Evolutionary conservation across 1,140 invertebrate species (phyloP).

Genomic region (Orchestia grillus): DNA sequence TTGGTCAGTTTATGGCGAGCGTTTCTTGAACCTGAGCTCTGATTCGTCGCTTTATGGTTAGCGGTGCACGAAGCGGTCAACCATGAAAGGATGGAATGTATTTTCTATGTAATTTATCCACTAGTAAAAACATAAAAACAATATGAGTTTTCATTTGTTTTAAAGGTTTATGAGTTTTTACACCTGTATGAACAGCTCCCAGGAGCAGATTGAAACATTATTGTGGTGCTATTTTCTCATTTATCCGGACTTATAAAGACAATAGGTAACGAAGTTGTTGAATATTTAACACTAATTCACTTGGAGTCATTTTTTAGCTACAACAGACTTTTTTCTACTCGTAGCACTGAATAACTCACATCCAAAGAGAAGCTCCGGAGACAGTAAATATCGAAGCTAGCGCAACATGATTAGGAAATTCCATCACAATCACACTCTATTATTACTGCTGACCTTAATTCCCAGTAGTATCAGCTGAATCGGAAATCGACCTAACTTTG

Average conservation of each 20-base stretch:
- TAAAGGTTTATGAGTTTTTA: no score
- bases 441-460: background rate
- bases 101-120: background rate
- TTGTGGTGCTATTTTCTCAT: background rate
- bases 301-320: background rate
- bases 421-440: background rate
- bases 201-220: no score
- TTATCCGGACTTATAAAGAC: background rate
- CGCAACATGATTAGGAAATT: background rate
- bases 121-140: background rate
- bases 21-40: background rate
- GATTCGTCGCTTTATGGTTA: background rate
- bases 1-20: slow-evolving; percentile 28
- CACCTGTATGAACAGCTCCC: background rate
- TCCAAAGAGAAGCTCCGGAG: background rate
- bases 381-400: background rate
- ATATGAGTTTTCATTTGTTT: background rate
- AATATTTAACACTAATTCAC: background rate
- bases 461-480: background rate
- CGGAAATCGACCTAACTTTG: background rate
- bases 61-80: background rate
- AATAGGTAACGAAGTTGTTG: background rate
- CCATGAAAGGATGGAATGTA: background rate
- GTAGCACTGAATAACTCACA: background rate
- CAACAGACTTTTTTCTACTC: background rate